These are phyloP conservation scores for Malacoctenus gilli DNA, from an alignment of 2,797 vertebrate species.

Conservation along the genomic window DNA sequence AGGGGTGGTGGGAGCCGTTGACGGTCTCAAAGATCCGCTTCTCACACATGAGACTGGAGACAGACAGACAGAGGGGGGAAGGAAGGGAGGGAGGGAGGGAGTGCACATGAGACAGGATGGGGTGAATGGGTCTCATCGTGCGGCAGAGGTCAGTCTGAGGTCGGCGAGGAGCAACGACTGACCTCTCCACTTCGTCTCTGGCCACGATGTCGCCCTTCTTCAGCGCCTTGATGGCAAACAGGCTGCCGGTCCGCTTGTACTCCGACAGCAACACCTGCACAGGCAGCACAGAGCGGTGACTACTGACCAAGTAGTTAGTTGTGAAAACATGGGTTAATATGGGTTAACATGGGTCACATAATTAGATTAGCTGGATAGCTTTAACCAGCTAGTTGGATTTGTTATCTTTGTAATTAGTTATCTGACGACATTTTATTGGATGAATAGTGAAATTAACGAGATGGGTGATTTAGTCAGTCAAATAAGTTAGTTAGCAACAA, in stretches of 20 bases:
- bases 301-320: too few relatives aligned
- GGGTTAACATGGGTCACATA: too few relatives aligned
- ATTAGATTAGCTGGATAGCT: too few relatives aligned
- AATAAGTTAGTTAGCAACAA: too few relatives aligned
- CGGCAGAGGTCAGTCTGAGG: background rate
- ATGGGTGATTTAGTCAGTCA: too few relatives aligned
- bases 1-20: conserved; percentile 86
- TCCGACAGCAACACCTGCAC: conserved; percentile 83
- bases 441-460: too few relatives aligned
- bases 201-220: conserved; percentile 93
- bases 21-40: conserved; percentile 90
- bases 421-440: too few relatives aligned
- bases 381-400: too few relatives aligned
- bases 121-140: background rate
- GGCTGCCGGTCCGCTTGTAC: conserved; percentile 77
- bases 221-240: conserved; percentile 91
- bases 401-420: too few relatives aligned
- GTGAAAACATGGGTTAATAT: too few relatives aligned
- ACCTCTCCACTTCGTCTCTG: conserved; percentile 92
- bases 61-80: conserved; percentile 8
- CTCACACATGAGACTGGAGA: conserved; percentile 89
- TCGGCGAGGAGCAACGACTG: background rate
- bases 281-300: background rate
- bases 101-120: too few relatives aligned
- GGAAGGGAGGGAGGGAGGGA: background rate